Conservation (phyloP, 2,888 invertebrate species). For the Amblyjoppa proteus region DNA sequence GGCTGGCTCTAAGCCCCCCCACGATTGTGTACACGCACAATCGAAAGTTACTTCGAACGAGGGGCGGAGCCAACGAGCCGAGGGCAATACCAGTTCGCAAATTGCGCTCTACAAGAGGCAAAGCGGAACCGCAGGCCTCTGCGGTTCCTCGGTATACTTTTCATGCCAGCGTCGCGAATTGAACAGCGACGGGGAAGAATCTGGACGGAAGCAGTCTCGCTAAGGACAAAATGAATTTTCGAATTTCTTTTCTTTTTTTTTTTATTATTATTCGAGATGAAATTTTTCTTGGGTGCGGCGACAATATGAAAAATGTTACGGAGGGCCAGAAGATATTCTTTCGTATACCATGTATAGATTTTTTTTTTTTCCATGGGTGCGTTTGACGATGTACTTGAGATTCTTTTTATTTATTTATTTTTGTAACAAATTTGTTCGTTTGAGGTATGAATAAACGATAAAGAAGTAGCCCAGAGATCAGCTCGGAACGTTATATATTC, state of each 20-base stretch:
- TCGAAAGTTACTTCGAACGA: conserved; percentile 76
- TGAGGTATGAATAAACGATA: conserved; percentile 40
- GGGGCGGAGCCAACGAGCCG: conserved; percentile 77
- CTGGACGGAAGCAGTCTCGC: not conserved
- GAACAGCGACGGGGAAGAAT: conserved; percentile 16
- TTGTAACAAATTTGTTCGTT: not conserved
- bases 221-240: not conserved
- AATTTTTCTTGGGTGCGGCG: not conserved
- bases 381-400: too few species aligned
- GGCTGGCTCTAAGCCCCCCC: conserved; percentile 78
- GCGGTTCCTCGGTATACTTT: conserved; percentile 55
- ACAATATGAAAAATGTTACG: not conserved
- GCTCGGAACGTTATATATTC: conserved; percentile 34
- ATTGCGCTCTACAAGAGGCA: conserved; percentile 61
- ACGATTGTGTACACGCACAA: conserved; percentile 72
- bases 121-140: conserved; percentile 47
- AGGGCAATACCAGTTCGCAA: conserved; percentile 45
- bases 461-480: conserved; percentile 50
- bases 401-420: too few species aligned
- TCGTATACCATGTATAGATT: too few species aligned
- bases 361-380: too few species aligned
- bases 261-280: not conserved
- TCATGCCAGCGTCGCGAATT: conserved; percentile 58
- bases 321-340: too few species aligned
- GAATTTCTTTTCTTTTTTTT: not conserved